Evolutionary conservation across 2,888 invertebrate species (phyloP).

Genomic region (Serrognathus titanus): DNA sequence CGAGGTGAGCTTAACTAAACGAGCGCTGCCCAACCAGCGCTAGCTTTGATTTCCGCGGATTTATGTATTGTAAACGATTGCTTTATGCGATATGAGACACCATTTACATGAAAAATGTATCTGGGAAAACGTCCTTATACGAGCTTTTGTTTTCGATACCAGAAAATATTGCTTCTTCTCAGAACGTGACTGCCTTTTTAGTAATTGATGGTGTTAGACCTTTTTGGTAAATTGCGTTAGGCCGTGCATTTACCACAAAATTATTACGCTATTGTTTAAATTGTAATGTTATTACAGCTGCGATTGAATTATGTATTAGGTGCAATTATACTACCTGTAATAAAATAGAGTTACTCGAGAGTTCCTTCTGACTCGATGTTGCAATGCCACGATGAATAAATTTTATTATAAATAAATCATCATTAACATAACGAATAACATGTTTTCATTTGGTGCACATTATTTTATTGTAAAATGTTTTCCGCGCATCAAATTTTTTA

Average conservation of each 20-base stretch:
- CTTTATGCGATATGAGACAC: slow-evolving; percentile 54
- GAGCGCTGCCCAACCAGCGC: slow-evolving; percentile 37
- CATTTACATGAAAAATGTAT: slow-evolving; percentile 54
- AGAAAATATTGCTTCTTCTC: slow-evolving; percentile 48
- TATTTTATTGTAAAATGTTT: too few relatives aligned
- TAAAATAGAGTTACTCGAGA: too few relatives aligned
- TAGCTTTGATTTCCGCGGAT: slow-evolving; percentile 52
- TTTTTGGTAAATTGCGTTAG: slow-evolving; percentile 32
- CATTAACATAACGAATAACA: too few relatives aligned
- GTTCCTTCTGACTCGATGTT: too few relatives aligned
- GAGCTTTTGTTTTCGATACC: slow-evolving; percentile 52
- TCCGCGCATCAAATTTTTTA: too few relatives aligned
- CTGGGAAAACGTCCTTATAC: slow-evolving; percentile 49
- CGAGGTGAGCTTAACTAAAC: slow-evolving; percentile 47
- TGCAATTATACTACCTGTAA: neutral
- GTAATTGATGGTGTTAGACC: slow-evolving; percentile 47
- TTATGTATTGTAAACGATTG: slow-evolving; percentile 54
- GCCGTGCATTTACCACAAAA: slow-evolving; percentile 17
- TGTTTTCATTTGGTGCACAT: too few relatives aligned
- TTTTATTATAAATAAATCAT: too few relatives aligned
- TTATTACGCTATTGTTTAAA: slow-evolving; percentile 19
- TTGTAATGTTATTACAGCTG: slow-evolving; percentile 16
- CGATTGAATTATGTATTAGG: slow-evolving; percentile 18
- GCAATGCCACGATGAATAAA: too few relatives aligned
- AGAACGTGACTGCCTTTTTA: slow-evolving; percentile 48